A percentile compares a stretch with the other conserved stretches of the same genome.
Evolutionary conservation across 92 coral and sea anemone species (phyloP).

Genomic region (Heteractis magnifica): DNA sequence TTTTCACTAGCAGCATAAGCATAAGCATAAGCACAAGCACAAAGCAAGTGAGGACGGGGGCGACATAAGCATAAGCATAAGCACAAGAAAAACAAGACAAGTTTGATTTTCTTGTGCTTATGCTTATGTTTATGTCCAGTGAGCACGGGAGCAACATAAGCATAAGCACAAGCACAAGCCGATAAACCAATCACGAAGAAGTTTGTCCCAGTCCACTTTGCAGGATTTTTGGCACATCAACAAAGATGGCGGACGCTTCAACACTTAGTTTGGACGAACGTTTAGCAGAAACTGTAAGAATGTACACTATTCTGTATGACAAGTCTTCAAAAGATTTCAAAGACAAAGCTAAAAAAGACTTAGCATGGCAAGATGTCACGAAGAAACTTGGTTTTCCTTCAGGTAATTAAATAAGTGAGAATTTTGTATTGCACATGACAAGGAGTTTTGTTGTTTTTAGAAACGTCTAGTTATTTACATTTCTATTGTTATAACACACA

Average conservation of each 20-base stretch:
- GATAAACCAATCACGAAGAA: background rate
- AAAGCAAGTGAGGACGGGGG: no score
- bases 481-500: background rate
- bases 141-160: slow-evolving; percentile 26
- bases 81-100: slow-evolving; percentile 16
- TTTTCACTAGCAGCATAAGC: no score
- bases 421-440: slow-evolving; percentile 6
- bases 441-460: slow-evolving; percentile 6
- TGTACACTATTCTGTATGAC: slow-evolving; percentile 10
- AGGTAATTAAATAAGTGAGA: slow-evolving; percentile 4
- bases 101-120: slow-evolving; percentile 36
- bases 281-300: slow-evolving; percentile 14
- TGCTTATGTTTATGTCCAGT: slow-evolving; percentile 32
- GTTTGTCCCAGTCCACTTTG: slow-evolving; percentile 9
- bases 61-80: slow-evolving; percentile 9
- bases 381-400: slow-evolving; percentile 18
- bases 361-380: slow-evolving; percentile 16
- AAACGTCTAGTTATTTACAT: background rate
- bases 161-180: slow-evolving; percentile 23
- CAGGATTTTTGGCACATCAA: background rate
- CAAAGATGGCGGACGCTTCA: slow-evolving; percentile 8
- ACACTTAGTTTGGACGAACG: slow-evolving; percentile 4
- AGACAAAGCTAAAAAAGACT: slow-evolving; percentile 11
- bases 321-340: slow-evolving; percentile 12
- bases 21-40: no score